phyloP scores from a whole-genome alignment of 2,888 invertebrate species.

The Oxystoma pomonae region DNA sequence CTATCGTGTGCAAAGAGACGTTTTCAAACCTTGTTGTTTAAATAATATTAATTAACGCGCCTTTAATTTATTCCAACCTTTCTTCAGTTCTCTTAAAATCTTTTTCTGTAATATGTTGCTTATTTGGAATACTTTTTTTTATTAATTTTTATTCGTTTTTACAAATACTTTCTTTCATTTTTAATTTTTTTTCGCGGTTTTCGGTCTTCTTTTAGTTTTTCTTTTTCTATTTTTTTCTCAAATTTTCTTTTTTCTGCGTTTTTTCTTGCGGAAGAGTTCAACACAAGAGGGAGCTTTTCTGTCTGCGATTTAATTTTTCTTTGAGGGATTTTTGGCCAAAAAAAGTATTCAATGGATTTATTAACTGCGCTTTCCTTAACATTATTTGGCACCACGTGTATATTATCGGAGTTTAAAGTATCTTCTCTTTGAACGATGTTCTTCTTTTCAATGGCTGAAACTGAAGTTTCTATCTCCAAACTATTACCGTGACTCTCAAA shows the following conservation, averaged over 20 bases:
- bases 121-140: conserved; percentile 1
- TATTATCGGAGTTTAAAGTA: not conserved
- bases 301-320: conserved; percentile 7
- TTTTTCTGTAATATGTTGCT: not conserved
- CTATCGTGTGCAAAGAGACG: too few species aligned
- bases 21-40: too few species aligned
- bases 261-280: conserved; percentile 6
- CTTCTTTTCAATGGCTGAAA: not conserved
- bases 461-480: not conserved
- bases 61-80: not conserved
- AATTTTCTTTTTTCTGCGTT: conserved; percentile 6
- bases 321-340: conserved; percentile 7
- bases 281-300: conserved; percentile 5
- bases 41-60: not conserved
- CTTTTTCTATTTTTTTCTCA: conserved; percentile 9
- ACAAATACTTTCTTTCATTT: not conserved
- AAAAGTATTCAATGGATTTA: conserved; percentile 1
- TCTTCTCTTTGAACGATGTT: not conserved
- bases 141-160: not conserved
- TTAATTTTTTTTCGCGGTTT: not conserved
- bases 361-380: not conserved
- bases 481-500: conserved; percentile 1
- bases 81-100: not conserved
- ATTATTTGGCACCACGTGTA: not conserved
- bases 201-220: conserved; percentile 8